Conservation (phyloP, 1,140 invertebrate species). For the Cydia amplana region DNA sequence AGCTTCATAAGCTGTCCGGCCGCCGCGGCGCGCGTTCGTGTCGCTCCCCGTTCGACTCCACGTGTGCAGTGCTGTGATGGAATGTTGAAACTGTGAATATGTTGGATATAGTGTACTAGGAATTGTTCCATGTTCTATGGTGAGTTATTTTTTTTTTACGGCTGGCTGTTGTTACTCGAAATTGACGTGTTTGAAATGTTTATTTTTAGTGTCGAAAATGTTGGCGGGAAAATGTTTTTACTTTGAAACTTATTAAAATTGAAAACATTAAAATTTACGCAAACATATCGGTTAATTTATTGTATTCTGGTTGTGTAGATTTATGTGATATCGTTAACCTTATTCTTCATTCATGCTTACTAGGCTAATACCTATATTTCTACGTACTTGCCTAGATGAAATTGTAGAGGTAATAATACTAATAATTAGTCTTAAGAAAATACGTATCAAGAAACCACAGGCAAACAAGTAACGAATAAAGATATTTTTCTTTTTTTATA, state of each 20-base stretch:
- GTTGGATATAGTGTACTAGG: slow-evolving; percentile 7
- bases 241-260: background rate
- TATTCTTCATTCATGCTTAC: no score
- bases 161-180: background rate
- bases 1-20: slow-evolving; percentile 52
- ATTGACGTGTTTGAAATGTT: background rate
- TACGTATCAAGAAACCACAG: no score
- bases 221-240: background rate
- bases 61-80: slow-evolving; percentile 1
- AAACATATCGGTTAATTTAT: background rate
- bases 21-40: slow-evolving; percentile 45
- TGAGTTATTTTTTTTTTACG: slow-evolving; percentile 8
- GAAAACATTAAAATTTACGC: background rate
- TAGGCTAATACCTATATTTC: no score
- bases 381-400: no score
- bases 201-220: background rate
- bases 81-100: background rate
- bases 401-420: no score
- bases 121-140: slow-evolving; percentile 9
- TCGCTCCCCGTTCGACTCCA: background rate
- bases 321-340: background rate
- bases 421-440: no score
- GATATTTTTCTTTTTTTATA: background rate
- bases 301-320: background rate
- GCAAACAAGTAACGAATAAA: background rate